Conservation (phyloP, 2,113 vertebrate genomes). For the Vimba vimba region DNA sequence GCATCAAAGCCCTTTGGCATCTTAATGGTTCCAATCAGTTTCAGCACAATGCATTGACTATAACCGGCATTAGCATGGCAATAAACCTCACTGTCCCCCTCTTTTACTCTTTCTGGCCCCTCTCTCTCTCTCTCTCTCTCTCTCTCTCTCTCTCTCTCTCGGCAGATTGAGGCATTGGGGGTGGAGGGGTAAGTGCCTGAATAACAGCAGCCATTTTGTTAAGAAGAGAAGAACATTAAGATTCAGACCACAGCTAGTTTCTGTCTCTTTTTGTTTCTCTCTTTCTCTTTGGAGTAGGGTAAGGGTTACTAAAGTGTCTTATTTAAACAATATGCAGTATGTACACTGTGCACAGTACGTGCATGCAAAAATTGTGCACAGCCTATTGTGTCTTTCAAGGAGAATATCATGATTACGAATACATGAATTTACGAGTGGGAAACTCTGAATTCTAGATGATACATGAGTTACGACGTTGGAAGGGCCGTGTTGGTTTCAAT, state of each 20-base stretch:
- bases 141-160: constrained; percentile 19
- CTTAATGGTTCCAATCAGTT: constrained; percentile 21
- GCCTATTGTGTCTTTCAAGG: too few relatives aligned
- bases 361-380: background rate
- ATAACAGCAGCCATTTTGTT: constrained; percentile 28
- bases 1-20: constrained; percentile 13
- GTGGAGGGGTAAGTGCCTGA: background rate
- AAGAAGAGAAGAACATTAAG: constrained; percentile 19
- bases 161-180: constrained; percentile 21
- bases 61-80: constrained; percentile 39
- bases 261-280: constrained; percentile 1
- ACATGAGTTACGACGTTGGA: too few relatives aligned
- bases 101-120: background rate
- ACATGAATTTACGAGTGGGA: too few relatives aligned
- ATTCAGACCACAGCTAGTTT: constrained; percentile 21
- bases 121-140: constrained; percentile 21
- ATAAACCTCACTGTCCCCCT: background rate
- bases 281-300: background rate
- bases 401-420: too few relatives aligned
- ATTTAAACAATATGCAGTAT: background rate
- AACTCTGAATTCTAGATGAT: too few relatives aligned
- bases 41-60: constrained; percentile 14
- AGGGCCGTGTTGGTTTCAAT: too few relatives aligned
- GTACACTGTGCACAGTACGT: too few relatives aligned
- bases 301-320: background rate